A percentile compares a stretch with the other conserved stretches of the same genome.
Evolutionary conservation across 2,797 vertebrate genomes (phyloP).

Genomic region (Tokudaia tokunoshimensis): DNA sequence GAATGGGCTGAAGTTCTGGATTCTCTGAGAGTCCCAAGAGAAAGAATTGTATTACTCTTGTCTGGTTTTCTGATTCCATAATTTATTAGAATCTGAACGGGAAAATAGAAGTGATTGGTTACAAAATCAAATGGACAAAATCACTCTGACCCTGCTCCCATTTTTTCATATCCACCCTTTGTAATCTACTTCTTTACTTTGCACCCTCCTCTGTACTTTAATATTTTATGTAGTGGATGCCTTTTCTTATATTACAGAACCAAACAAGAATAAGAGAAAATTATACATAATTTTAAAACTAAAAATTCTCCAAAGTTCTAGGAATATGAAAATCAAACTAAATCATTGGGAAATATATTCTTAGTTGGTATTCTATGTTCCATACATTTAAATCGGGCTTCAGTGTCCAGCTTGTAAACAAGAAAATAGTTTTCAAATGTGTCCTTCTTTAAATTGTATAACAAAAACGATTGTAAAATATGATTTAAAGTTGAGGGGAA

Average conservation of each 20-base stretch:
- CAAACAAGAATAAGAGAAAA: background rate
- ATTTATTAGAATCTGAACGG: background rate
- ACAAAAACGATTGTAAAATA: too few species aligned
- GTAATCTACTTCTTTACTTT: background rate
- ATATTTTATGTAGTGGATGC: background rate
- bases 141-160: too few species aligned
- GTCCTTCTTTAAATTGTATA: too few species aligned
- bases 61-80: slow-evolving; percentile 3
- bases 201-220: background rate
- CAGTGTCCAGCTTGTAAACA: background rate
- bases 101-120: background rate
- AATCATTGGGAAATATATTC: background rate
- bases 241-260: background rate
- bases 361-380: background rate
- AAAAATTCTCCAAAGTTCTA: background rate
- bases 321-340: background rate
- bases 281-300: background rate
- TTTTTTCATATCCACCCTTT: background rate
- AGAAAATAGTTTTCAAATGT: background rate
- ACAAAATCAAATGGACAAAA: background rate
- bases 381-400: background rate
- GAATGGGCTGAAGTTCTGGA: background rate
- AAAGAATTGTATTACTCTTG: background rate
- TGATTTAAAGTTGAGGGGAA: too few species aligned
- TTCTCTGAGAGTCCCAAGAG: slow-evolving; percentile 25